Percentiles rank a stretch among this genome's conserved stretches.
phyloP scores from a whole-genome alignment of 2,113 vertebrate genomes.

The Alexandromys fortis region DNA sequence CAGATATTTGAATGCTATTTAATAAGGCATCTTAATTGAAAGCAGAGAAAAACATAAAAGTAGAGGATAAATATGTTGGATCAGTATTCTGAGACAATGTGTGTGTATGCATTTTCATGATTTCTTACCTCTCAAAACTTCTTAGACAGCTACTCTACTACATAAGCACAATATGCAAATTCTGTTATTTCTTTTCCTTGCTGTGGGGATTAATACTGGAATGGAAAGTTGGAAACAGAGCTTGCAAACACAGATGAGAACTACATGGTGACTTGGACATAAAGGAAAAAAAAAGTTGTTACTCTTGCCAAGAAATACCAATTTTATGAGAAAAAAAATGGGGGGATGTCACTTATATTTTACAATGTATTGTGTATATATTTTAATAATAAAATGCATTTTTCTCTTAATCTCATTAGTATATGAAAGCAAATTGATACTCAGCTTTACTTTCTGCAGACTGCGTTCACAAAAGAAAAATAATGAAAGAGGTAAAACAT shows the following conservation, averaged over 20 bases:
- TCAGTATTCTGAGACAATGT: conserved; percentile 56
- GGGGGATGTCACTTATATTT: conserved; percentile 62
- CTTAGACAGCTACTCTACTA: conserved; percentile 69
- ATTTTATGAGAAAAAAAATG: conserved; percentile 80
- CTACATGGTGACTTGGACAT: conserved; percentile 70
- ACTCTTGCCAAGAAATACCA: conserved; percentile 75
- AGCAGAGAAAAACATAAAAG: conserved; percentile 76
- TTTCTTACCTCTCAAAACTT: conserved; percentile 72
- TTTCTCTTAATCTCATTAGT: conserved; percentile 56
- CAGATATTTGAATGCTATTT: conserved; percentile 83
- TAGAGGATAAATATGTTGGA: conserved; percentile 73
- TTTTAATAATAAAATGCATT: conserved; percentile 10
- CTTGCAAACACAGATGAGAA: conserved; percentile 81
- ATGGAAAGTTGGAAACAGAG: conserved; percentile 81
- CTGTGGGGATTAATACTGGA: conserved; percentile 63
- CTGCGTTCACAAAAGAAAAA: conserved; percentile 39
- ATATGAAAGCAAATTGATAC: conserved; percentile 63
- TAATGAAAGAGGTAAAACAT: background rate
- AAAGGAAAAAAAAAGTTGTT: conserved; percentile 75
- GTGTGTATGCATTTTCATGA: conserved; percentile 35
- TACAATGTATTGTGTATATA: conserved; percentile 48
- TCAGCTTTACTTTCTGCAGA: conserved; percentile 50
- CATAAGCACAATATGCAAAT: conserved; percentile 79
- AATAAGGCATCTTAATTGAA: conserved; percentile 84
- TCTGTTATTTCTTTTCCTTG: conserved; percentile 56